Evolutionary conservation across 2,797 vertebrate genomes (phyloP).

Genomic region (Emydoidea blandingii): DNA sequence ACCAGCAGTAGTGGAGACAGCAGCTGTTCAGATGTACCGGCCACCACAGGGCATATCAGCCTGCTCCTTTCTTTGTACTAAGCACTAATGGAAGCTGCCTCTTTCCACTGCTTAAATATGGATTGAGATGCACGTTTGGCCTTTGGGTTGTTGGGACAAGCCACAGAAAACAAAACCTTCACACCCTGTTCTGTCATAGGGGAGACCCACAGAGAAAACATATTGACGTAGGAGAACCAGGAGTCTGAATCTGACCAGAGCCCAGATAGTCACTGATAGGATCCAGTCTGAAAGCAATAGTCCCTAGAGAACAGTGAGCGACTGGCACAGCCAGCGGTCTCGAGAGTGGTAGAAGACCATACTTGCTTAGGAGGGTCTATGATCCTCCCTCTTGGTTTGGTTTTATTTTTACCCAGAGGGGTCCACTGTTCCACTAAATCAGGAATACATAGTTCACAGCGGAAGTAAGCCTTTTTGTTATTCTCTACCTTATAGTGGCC

Average conservation of each 20-base stretch:
- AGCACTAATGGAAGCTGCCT: not conserved
- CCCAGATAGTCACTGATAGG: not conserved
- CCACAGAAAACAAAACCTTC: not conserved
- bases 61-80: not conserved
- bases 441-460: not conserved
- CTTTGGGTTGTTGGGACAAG: not conserved
- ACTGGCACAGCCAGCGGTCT: not conserved
- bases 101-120: not conserved
- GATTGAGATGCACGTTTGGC: not conserved
- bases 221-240: not conserved
- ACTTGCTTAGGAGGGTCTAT: not conserved
- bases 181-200: not conserved
- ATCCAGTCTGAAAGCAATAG: not conserved
- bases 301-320: not conserved
- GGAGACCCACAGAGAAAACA: not conserved
- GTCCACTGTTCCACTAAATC: not conserved
- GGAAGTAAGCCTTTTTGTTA: not conserved
- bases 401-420: not conserved
- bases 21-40: not conserved
- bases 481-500: not conserved
- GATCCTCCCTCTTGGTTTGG: not conserved
- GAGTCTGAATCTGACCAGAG: not conserved
- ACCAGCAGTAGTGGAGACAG: not conserved
- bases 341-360: not conserved
- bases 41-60: not conserved